A percentile compares a stretch with the other conserved stretches of the same genome.
Evolutionary conservation across 2,113 vertebrate species (phyloP).

Genomic region (Brachypodius melanocephalos): DNA sequence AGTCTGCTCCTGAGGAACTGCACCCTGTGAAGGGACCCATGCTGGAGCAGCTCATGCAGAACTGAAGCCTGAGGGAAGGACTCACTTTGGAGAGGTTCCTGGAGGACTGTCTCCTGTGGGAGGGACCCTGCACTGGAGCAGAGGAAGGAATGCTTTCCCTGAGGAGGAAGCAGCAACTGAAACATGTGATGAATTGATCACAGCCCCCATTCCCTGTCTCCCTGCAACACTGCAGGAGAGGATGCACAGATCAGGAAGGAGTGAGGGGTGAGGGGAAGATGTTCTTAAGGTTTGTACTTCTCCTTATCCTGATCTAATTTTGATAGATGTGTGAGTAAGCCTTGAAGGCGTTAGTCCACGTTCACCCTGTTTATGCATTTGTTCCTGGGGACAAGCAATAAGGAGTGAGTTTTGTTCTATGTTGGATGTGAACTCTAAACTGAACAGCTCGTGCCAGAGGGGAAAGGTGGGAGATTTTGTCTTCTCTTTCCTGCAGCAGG

Average conservation of each 20-base stretch:
- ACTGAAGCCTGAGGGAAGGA: neutral
- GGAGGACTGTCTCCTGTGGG: accelerated
- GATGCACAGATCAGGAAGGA: neutral
- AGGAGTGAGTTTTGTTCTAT: neutral
- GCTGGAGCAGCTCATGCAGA: neutral
- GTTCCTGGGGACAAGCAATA: neutral
- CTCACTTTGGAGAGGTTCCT: neutral
- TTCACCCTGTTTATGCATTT: neutral
- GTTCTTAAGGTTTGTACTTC: neutral
- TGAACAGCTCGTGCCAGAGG: neutral
- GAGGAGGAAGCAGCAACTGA: neutral
- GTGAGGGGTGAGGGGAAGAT: neutral
- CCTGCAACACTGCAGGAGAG: neutral
- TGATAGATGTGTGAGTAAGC: neutral
- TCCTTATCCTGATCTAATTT: neutral
- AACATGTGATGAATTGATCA: neutral
- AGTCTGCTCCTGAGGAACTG: neutral
- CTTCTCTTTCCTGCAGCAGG: neutral
- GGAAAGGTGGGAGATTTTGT: neutral
- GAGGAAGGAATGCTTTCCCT: neutral
- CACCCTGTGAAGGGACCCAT: accelerated
- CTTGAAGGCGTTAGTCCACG: neutral
- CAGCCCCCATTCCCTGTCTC: neutral
- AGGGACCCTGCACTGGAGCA: neutral
- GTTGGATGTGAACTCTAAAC: neutral